Evolutionary conservation across 2,113 vertebrate genomes (phyloP).

Genomic region (Cynopterus brachyotis): DNA sequence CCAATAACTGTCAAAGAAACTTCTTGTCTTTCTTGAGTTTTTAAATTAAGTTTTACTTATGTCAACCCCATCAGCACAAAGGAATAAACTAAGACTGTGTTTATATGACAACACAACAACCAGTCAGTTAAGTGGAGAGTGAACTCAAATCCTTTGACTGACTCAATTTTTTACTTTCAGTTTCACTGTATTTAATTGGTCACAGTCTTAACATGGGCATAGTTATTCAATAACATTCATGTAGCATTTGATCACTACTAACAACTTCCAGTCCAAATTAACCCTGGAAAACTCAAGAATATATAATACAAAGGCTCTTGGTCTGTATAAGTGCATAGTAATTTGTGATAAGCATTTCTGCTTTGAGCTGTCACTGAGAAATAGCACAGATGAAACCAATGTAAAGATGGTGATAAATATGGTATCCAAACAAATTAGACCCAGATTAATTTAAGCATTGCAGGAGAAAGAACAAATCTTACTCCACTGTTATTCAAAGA

Average conservation of each 20-base stretch:
- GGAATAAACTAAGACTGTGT: slow-evolving; percentile 64
- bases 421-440: slow-evolving; percentile 22
- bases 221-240: slow-evolving; percentile 42
- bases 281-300: slow-evolving; percentile 30
- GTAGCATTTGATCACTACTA: slow-evolving; percentile 56
- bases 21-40: slow-evolving; percentile 47
- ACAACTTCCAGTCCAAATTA: slow-evolving; percentile 48
- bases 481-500: background rate
- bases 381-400: slow-evolving; percentile 22
- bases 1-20: slow-evolving; percentile 64
- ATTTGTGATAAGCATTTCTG: slow-evolving; percentile 44
- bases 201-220: slow-evolving; percentile 56
- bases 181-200: slow-evolving; percentile 65
- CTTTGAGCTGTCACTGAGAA: slow-evolving; percentile 44
- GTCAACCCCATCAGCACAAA: slow-evolving; percentile 66
- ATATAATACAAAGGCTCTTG: background rate
- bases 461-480: background rate
- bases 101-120: slow-evolving; percentile 67
- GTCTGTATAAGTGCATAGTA: background rate
- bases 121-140: slow-evolving; percentile 36
- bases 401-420: slow-evolving; percentile 23
- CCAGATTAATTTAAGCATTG: slow-evolving; percentile 23
- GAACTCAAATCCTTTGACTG: slow-evolving; percentile 59
- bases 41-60: slow-evolving; percentile 74
- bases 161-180: slow-evolving; percentile 58